Conservation (phyloP, 2,888 invertebrate genomes). For the Nomada fucata region DNA sequence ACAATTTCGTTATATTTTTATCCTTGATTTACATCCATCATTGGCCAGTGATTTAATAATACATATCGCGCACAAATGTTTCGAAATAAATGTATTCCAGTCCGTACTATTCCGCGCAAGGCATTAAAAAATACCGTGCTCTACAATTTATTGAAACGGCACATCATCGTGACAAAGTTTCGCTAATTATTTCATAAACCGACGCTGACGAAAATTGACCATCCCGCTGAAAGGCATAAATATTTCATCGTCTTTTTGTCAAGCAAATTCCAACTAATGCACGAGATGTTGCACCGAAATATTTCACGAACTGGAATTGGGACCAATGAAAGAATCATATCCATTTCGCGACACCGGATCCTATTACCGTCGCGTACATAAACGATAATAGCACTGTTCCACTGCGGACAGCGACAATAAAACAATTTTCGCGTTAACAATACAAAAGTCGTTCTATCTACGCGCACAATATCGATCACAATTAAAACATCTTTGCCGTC, state of each 20-base stretch:
- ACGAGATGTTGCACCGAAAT: neutral
- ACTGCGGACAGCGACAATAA: too few relatives aligned
- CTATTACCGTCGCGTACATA: neutral
- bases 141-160: conserved; percentile 8
- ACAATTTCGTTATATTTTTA: neutral
- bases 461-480: too few relatives aligned
- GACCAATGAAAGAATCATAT: neutral
- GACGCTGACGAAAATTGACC: too few relatives aligned
- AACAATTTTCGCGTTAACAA: too few relatives aligned
- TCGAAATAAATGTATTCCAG: neutral
- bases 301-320: conserved; percentile 1
- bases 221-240: neutral
- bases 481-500: too few relatives aligned
- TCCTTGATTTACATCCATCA: neutral
- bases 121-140: neutral
- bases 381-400: neutral
- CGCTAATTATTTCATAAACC: conserved; percentile 7
- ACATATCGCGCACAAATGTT: neutral
- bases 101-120: neutral
- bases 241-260: conserved; percentile 2
- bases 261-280: neutral
- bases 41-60: conserved; percentile 18
- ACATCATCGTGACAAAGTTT: neutral
- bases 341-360: neutral
- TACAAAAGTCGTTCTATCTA: too few relatives aligned